Percentiles rank a stretch among this genome's conserved stretches.
phyloP scores from a whole-genome alignment of 2,797 vertebrate genomes.

The Clarias pachynema region DNA sequence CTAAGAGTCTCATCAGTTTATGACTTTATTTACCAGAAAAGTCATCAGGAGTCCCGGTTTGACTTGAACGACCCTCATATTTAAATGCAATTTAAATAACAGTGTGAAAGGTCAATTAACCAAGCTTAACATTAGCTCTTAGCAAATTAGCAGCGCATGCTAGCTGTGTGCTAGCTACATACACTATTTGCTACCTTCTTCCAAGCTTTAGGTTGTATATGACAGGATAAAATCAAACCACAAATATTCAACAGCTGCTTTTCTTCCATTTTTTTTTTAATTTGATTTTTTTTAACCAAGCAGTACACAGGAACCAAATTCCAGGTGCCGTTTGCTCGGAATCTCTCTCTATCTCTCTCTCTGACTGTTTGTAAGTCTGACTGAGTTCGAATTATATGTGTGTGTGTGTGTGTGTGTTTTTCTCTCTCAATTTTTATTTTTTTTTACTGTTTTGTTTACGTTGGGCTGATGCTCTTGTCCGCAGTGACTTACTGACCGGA shows the following conservation, averaged over 20 bases:
- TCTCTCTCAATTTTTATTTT: not conserved
- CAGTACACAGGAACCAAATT: not conserved
- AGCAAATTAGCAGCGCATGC: not conserved
- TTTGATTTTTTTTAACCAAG: not conserved
- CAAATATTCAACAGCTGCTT: not conserved
- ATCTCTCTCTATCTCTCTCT: slow-evolving; percentile 12
- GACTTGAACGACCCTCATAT: no score
- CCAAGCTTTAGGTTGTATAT: not conserved
- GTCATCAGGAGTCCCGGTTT: no score
- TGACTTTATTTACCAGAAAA: no score
- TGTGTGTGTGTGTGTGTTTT: not conserved
- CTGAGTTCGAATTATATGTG: not conserved
- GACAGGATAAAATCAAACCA: not conserved
- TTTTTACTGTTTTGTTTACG: slow-evolving; percentile 26
- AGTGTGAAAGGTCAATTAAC: not conserved
- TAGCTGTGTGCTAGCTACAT: not conserved
- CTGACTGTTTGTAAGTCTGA: slow-evolving; percentile 15
- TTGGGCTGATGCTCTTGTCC: slow-evolving; percentile 26
- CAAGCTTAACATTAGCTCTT: not conserved
- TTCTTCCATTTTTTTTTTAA: not conserved
- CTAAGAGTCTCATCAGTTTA: no score
- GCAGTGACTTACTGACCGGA: slow-evolving; percentile 12
- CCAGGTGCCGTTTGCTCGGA: not conserved
- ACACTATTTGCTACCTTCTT: not conserved
- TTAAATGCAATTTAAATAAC: not conserved